phyloP scores from a whole-genome alignment of 2,797 vertebrate species.

The Pseudochromis fuscus region DNA sequence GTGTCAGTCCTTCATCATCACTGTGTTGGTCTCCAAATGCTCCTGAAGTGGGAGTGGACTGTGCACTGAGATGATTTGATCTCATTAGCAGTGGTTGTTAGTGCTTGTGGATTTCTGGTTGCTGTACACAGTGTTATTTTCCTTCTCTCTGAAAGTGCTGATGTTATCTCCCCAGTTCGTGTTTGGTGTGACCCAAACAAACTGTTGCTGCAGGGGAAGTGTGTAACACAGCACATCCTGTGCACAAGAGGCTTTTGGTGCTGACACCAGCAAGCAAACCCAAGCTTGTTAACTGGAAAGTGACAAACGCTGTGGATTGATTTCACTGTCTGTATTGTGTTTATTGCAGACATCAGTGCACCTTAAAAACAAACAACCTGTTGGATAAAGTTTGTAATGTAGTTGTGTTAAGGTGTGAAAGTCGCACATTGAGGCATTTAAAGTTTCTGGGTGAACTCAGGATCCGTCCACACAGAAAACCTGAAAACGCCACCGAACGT shows the following conservation, averaged over 20 bases:
- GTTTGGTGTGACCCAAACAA: conserved; percentile 15
- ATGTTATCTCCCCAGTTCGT: conserved; percentile 1
- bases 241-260: neutral
- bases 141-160: conserved; percentile 16
- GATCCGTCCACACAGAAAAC: too few species aligned
- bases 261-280: conserved; percentile 4
- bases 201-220: conserved; percentile 7
- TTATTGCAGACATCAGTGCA: too few species aligned
- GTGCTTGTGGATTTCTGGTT: neutral
- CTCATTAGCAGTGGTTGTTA: accelerated
- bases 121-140: neutral
- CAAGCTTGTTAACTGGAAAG: neutral
- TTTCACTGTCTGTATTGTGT: too few species aligned
- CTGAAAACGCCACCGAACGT: too few species aligned
- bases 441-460: too few species aligned
- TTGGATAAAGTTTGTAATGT: too few species aligned
- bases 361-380: too few species aligned
- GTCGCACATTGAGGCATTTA: too few species aligned
- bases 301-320: neutral
- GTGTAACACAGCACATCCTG: neutral
- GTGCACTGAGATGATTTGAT: too few species aligned
- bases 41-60: too few species aligned
- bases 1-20: too few species aligned
- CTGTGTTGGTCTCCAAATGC: neutral
- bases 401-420: too few species aligned